A percentile compares a stretch with the other conserved stretches of the same genome.
Evolutionary conservation across 2,888 invertebrate genomes (phyloP).

Genomic region (Dryobotodes eremita): DNA sequence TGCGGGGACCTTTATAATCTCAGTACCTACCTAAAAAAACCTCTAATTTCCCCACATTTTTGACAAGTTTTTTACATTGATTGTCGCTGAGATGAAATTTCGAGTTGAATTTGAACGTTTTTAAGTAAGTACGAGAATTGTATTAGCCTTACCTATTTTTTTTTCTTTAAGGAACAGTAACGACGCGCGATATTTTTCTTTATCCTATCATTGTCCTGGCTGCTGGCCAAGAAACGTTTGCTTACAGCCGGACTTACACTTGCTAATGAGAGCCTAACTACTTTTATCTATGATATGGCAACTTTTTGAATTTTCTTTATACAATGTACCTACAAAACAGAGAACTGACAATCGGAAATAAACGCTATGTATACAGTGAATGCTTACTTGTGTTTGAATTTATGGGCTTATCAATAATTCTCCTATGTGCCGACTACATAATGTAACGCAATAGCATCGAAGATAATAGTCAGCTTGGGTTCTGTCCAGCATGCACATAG

Average conservation of each 20-base stretch:
- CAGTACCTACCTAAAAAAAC: neutral
- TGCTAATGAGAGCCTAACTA: slow-evolving; percentile 42
- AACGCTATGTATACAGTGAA: neutral
- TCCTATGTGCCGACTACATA: neutral
- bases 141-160: neutral
- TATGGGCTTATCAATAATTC: neutral
- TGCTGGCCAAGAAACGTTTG: slow-evolving; percentile 29
- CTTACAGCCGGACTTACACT: slow-evolving; percentile 26
- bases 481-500: neutral
- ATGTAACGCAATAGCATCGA: neutral
- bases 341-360: too few species aligned
- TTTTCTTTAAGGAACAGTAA: neutral
- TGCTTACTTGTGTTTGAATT: neutral
- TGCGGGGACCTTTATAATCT: neutral
- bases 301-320: too few species aligned
- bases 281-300: slow-evolving; percentile 18
- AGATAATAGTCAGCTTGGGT: neutral
- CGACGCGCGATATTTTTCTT: slow-evolving; percentile 18
- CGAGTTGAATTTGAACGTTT: neutral
- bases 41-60: neutral
- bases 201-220: slow-evolving; percentile 31
- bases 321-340: too few species aligned
- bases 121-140: neutral
- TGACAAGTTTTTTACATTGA: neutral
- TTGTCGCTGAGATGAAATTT: neutral